phyloP scores from a whole-genome alignment of 2,888 invertebrate genomes.

The Drosophila mettleri region DNA sequence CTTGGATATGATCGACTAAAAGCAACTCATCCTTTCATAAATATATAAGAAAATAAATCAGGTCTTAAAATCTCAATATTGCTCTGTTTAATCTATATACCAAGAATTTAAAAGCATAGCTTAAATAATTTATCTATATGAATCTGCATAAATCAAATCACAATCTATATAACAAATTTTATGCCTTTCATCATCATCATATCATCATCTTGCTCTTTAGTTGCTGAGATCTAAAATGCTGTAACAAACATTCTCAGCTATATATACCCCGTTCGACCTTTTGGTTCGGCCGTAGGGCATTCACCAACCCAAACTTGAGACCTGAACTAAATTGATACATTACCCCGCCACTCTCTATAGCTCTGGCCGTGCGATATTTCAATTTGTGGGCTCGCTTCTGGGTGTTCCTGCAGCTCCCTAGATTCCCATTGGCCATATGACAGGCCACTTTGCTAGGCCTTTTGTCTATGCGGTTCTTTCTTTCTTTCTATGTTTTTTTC shows the following conservation, averaged over 20 bases:
- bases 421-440: constrained; percentile 66
- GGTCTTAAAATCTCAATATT: no score
- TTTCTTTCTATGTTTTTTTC: constrained; percentile 15
- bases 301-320: constrained; percentile 25
- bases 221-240: not conserved
- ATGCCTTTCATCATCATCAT: no score
- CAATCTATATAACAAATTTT: not conserved
- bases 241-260: not conserved
- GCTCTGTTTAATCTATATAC: no score
- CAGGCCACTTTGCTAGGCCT: constrained; percentile 70
- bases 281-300: not conserved
- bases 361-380: constrained; percentile 58
- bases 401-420: constrained; percentile 59
- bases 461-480: constrained; percentile 42
- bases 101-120: not conserved
- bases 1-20: not conserved
- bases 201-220: no score
- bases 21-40: not conserved
- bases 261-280: not conserved
- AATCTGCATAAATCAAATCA: not conserved
- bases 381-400: constrained; percentile 67
- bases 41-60: no score
- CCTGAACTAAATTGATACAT: constrained; percentile 74
- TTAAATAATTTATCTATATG: not conserved
- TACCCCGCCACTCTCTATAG: constrained; percentile 41